Evolutionary conservation across 2,888 invertebrate genomes (phyloP), one percentile per base, ranked within the genome.

Genomic region (Mythimna lalbum): DNA sequence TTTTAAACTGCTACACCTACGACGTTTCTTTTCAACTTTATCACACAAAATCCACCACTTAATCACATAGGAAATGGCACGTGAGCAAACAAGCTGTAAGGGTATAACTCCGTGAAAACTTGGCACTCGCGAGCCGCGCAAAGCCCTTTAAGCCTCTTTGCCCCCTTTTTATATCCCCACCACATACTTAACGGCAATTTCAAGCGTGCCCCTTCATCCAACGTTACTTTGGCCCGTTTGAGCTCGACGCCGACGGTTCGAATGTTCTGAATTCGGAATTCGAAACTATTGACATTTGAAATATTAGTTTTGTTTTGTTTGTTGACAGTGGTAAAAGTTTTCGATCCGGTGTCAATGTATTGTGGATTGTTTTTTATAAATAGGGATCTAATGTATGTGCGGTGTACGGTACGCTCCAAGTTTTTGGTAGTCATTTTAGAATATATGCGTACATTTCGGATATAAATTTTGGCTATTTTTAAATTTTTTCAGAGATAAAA

Each of bases 171-270:
- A 91, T 92, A 91, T 89, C 89, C 88, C 92, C 90, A 90, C 92
- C 93, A 93, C 93, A 93, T 93, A 94, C 95, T 94, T 95, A 95
- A 90, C 91, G 90, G 90, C 91, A 93, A 94, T 93, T 93, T 90
- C 88, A 87, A 90, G 90, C 89, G 88, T 85, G 73, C 82, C 88
- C 90, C 85, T 89, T 91, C 91, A 93, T 90, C 90, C 92, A 85
- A 77, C 83, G 86, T 84, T 89, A 89, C 88, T 89, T 89, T 77
- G 85, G 76, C 78, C 80, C 80, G 81, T 81, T 84, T 85, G 88
- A 86, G 84, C 83, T 68, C 76, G 67, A 66, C 64, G 62, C 49
- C 81, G 72, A 73, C 66, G 69, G 55, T 73, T 66, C 69, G 33
- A 75, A 78, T 76, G 78, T 81, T 84, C 71, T 63, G 78, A 78